Percentiles rank a stretch among this genome's conserved stretches.
Evolutionary conservation across 2,113 vertebrate genomes (phyloP).

Genomic region (Campylomormyrus tamandua): DNA sequence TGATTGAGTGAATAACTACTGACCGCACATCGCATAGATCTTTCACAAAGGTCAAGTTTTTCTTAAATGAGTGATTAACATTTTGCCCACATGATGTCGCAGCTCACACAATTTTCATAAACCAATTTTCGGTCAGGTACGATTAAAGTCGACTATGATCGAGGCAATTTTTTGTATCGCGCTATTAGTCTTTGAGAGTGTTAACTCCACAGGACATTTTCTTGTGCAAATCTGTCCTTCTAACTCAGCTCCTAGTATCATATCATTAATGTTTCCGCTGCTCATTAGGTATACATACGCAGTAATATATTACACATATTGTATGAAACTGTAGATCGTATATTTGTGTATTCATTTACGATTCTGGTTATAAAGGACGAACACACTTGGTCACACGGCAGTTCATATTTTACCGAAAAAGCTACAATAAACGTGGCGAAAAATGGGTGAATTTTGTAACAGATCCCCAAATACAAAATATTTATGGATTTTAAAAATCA

Average conservation of each 20-base stretch:
- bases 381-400: background rate
- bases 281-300: background rate
- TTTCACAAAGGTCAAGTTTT: background rate
- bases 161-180: background rate
- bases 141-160: background rate
- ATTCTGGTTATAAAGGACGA: background rate
- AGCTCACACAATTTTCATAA: background rate
- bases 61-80: background rate
- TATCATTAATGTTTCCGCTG: background rate
- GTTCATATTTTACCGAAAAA: background rate
- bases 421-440: background rate
- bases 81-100: conserved; percentile 10
- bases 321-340: background rate
- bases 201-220: background rate
- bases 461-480: background rate
- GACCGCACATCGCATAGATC: background rate
- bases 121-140: background rate
- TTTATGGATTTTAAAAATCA: background rate
- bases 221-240: background rate
- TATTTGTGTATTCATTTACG: background rate
- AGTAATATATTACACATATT: background rate
- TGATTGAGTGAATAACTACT: background rate
- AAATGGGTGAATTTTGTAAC: background rate
- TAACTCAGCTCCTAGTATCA: background rate
- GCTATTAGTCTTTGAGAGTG: background rate